These are phyloP conservation scores for Silurus meridionalis DNA, from an alignment of 2,113 vertebrate species.

Conservation along the genomic window DNA sequence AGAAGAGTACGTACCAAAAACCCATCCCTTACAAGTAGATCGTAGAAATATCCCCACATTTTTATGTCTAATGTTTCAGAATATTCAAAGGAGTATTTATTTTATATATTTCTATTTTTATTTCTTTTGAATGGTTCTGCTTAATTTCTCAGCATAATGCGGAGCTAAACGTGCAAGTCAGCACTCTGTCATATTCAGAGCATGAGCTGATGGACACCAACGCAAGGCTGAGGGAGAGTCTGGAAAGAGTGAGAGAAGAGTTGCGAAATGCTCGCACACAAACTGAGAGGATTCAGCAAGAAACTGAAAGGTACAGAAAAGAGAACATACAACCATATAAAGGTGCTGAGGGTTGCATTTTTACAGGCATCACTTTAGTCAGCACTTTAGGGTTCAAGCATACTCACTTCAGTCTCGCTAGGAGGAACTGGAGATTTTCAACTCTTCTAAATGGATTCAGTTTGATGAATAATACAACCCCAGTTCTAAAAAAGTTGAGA, in stretches of 20 bases:
- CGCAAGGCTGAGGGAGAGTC: slow-evolving; percentile 77
- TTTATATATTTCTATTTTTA: neutral
- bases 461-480: too few relatives aligned
- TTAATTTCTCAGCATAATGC: slow-evolving; percentile 62
- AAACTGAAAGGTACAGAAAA: slow-evolving; percentile 82
- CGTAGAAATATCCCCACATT: neutral
- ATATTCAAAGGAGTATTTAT: neutral
- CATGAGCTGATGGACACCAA: slow-evolving; percentile 79
- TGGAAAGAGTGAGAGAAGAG: slow-evolving; percentile 83
- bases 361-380: too few relatives aligned
- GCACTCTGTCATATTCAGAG: slow-evolving; percentile 79
- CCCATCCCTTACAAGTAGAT: neutral
- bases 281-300: slow-evolving; percentile 81
- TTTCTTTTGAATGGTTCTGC: neutral
- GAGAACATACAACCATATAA: slow-evolving; percentile 39
- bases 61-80: neutral
- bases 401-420: too few relatives aligned
- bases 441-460: too few relatives aligned
- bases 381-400: too few relatives aligned
- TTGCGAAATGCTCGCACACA: slow-evolving; percentile 76
- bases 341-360: too few relatives aligned
- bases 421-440: too few relatives aligned
- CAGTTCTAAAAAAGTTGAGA: too few relatives aligned
- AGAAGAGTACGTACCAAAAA: slow-evolving; percentile 73
- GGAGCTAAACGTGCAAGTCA: slow-evolving; percentile 77